Percentiles rank a stretch among this genome's conserved stretches.
These are phyloP conservation scores for Noctua fimbriata DNA, from an alignment of 2,888 invertebrate genomes.

Conservation along the genomic window DNA sequence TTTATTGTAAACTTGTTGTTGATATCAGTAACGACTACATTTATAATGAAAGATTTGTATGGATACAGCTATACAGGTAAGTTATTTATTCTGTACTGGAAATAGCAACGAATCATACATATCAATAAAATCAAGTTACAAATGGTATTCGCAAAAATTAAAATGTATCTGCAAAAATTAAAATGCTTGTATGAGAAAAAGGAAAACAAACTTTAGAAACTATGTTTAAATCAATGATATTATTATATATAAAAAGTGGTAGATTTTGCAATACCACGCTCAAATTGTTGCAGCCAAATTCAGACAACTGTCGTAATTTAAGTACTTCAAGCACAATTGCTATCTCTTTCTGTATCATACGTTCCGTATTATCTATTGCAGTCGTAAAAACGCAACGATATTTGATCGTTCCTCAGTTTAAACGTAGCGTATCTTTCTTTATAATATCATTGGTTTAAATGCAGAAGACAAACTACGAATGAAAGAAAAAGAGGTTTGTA, in stretches of 20 bases:
- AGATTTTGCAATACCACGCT: too few relatives aligned
- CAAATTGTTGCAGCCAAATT: too few relatives aligned
- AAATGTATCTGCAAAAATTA: not conserved
- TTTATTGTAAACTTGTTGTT: slow-evolving; percentile 36
- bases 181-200: not conserved
- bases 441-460: too few relatives aligned
- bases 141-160: not conserved
- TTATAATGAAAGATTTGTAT: slow-evolving; percentile 8
- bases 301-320: too few relatives aligned
- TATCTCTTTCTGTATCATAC: too few relatives aligned
- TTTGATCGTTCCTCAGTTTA: too few relatives aligned
- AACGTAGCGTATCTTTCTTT: too few relatives aligned
- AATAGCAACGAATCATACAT: not conserved
- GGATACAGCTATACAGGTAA: not conserved
- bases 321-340: too few relatives aligned
- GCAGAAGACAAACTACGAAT: not conserved
- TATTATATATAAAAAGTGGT: too few relatives aligned
- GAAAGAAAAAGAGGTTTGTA: not conserved
- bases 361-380: too few relatives aligned
- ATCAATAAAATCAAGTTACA: not conserved
- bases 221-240: not conserved
- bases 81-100: not conserved
- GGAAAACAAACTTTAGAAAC: not conserved
- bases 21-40: not conserved
- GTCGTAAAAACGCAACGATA: too few relatives aligned